Evolutionary conservation across 2,113 vertebrate genomes (phyloP).

Genomic region (Eonycteris spelaea): DNA sequence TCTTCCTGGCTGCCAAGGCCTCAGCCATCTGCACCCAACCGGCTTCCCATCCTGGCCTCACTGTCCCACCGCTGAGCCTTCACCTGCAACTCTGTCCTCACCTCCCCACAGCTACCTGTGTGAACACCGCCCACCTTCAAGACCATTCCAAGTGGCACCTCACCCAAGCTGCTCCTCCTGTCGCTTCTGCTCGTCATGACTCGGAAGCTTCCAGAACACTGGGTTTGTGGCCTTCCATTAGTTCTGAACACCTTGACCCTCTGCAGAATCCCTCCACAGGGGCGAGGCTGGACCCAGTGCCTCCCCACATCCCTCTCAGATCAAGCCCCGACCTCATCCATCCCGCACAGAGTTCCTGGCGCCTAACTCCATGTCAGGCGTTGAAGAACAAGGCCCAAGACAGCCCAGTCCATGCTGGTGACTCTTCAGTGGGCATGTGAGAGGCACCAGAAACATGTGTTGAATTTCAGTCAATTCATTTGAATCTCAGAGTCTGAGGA

Average conservation of each 20-base stretch:
- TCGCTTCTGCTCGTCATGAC: background rate
- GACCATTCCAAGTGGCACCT: background rate
- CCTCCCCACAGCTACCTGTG: accelerated
- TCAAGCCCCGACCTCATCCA: background rate
- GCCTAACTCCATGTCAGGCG: background rate
- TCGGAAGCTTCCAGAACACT: background rate
- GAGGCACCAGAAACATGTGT: background rate
- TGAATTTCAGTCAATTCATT: background rate
- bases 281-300: background rate
- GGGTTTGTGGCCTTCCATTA: background rate
- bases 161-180: background rate
- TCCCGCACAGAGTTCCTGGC: background rate
- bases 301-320: background rate
- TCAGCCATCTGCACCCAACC: background rate
- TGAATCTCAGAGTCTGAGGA: background rate
- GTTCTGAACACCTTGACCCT: background rate
- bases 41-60: background rate
- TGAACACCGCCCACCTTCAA: background rate
- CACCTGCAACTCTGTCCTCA: accelerated
- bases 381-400: background rate
- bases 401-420: background rate
- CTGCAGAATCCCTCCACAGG: background rate
- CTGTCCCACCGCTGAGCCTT: background rate
- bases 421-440: background rate
- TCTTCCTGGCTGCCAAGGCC: background rate